Evolutionary conservation across 2,888 invertebrate species (phyloP), one percentile per base, ranked within the genome.

Genomic region (Perizoma affinitatum): DNA sequence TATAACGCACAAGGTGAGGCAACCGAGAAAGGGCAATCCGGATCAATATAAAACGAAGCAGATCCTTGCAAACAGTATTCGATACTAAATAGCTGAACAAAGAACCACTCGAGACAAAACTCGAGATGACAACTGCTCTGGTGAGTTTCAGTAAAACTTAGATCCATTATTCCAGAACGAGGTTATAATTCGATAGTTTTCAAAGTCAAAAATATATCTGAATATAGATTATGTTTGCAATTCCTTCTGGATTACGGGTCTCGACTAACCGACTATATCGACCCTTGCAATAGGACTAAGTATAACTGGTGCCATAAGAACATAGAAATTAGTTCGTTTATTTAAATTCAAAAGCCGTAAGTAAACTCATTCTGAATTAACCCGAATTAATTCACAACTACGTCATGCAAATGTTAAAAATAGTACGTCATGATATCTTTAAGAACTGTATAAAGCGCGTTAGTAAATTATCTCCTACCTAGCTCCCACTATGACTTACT

Each of bases 11-110:
- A 90, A 90, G 90, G 91, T 91, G 90, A 90, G 71, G 89, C 87
- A 88, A 90, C 83, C 81, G 87, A 86, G 90, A 92, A 91, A 92
- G 91, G 91, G 91, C 91, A 87, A 86, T 82, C 71, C 87, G 82
- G 87, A 86, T 80, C 84, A 86, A 88, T 92, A 92, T 92, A 92
- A 90, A 90, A 89, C 87, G 88, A 81, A 78, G 86, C 85, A 86
- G 87, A 90, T 90, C 90, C 82, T 86, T 83, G 75, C 78, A 68
- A 74, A 82, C 76, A 77, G 83, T 90, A 91, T 89, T 90, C 90
- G 79, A 84, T 80, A 22, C 22, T 22, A 76, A 80, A 82, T 80
- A 80, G 75, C 79, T 80, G 80, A 86, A 85, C 83, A 76, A 78
- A 80, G 77, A 83, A 78, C 76, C 76, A 75, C 80, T 79, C 75